Evolutionary conservation across 2,113 vertebrate genomes (phyloP).

Genomic region (Arothron firmamentum): DNA sequence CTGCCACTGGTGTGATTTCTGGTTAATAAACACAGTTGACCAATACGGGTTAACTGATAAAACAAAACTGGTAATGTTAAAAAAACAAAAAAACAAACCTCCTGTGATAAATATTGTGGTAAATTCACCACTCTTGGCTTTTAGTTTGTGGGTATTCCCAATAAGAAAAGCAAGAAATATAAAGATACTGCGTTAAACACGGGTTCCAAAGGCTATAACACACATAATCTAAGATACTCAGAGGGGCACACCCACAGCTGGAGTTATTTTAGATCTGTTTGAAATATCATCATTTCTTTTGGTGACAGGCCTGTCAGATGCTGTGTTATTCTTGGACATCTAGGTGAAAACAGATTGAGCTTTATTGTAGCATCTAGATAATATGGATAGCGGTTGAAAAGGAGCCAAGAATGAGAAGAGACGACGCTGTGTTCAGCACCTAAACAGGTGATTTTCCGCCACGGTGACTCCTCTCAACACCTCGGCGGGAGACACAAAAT

Average conservation of each 20-base stretch:
- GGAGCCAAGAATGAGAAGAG: constrained; percentile 51
- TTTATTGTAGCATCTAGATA: constrained; percentile 47
- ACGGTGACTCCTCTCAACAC: constrained; percentile 70
- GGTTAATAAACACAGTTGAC: too few species aligned
- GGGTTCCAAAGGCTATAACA: constrained; percentile 47
- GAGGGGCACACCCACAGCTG: constrained; percentile 36
- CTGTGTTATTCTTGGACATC: constrained; percentile 60
- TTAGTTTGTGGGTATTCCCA: too few species aligned
- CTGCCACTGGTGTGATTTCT: too few species aligned
- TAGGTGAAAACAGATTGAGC: constrained; percentile 39
- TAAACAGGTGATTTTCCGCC: constrained; percentile 79
- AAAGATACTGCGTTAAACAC: constrained; percentile 43
- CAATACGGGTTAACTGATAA: too few species aligned
- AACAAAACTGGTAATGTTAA: too few species aligned
- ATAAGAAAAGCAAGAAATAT: constrained; percentile 32
- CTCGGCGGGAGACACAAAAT: constrained; percentile 69
- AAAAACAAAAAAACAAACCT: too few species aligned
- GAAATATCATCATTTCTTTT: constrained; percentile 61
- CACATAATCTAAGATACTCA: constrained; percentile 50
- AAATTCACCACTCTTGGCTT: too few species aligned
- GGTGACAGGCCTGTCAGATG: constrained; percentile 58
- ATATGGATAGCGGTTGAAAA: constrained; percentile 59
- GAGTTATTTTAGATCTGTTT: constrained; percentile 56
- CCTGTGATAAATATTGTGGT: too few species aligned
- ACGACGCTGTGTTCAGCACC: constrained; percentile 66